A percentile compares a stretch with the other conserved stretches of the same genome.
Conservation (phyloP, 1,140 invertebrate species). For the Galleria mellonella region DNA sequence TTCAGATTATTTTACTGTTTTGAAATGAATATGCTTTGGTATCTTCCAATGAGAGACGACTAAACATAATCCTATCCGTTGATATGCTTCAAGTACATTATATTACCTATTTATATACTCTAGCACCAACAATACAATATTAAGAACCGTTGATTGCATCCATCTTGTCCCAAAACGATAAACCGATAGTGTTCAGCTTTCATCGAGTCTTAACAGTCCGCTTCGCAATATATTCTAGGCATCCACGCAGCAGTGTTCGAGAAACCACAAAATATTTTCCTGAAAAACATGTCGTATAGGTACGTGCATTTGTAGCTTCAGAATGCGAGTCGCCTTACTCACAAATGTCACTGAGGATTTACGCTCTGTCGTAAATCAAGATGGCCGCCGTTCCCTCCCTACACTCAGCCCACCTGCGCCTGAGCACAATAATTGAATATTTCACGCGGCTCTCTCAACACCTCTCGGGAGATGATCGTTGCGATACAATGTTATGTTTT, state of each 20-base stretch:
- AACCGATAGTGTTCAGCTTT: neutral
- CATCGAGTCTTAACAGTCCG: neutral
- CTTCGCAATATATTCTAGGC: neutral
- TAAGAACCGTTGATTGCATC: neutral
- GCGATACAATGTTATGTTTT: conserved; percentile 68
- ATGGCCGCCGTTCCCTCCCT: conserved; percentile 46
- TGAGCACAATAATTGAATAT: conserved; percentile 71
- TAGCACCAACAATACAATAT: conserved; percentile 7
- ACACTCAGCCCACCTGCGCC: conserved; percentile 49
- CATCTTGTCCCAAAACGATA: neutral
- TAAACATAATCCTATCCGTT: too few relatives aligned
- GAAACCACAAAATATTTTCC: conserved; percentile 42
- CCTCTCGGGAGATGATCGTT: conserved; percentile 38
- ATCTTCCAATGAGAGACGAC: too few relatives aligned
- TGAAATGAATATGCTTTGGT: too few relatives aligned
- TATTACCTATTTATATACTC: conserved; percentile 18
- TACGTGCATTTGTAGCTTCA: conserved; percentile 24
- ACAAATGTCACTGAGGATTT: conserved; percentile 71
- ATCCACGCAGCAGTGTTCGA: conserved; percentile 11
- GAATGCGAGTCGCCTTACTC: conserved; percentile 41
- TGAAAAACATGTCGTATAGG: conserved; percentile 50
- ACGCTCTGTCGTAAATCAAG: conserved; percentile 69
- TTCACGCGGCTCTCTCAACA: conserved; percentile 69
- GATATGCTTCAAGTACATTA: neutral
- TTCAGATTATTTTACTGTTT: too few relatives aligned